Evolutionary conservation across 2,888 invertebrate genomes (phyloP), one percentile per base, ranked within the genome.

Genomic region (Trachelus troglodyta): DNA sequence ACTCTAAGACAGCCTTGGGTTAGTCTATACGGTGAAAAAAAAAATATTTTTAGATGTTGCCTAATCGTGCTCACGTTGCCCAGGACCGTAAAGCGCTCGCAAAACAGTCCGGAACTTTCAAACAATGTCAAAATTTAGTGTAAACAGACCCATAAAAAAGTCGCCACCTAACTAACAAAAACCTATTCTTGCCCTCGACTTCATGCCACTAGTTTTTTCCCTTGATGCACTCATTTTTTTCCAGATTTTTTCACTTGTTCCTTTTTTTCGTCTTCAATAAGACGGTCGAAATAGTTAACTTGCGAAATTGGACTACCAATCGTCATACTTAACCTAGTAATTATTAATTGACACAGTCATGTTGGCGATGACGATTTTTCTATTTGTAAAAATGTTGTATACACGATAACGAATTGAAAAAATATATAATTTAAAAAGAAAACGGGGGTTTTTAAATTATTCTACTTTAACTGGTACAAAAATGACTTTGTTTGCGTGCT

Each of bases 121-220:
- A 77, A 77, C 77, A 77, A 77, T 77, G 77, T 77, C 77, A 77
- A 77, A 77, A 77, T 77, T 77, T 69, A 77, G 69, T 75, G 34
- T 77, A 77, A 77, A 77, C 77, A 77, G 34, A 74, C 75, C 40
- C 69, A 75, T 77, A 77, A 77, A 77, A 69, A 40, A 77, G 37
- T 77, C 75, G 33, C 77, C 77, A 40, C 40, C 40, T 23, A 56
- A 56, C 23, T 23, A 56, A 56, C 15, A 56, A 56, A 56, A 56
- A 56, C 40, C 40, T 31, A 71, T 71, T 31, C 33, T 71, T 71
- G 33, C 71, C 71, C 71, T 34, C 71, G 33, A 71, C n/a, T 71
- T 30, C 31, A 3, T 6, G 9, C 30, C 71, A 11, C 33, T 71
- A 2, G 3, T 71, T 31, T 71, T 30, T 30, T 71, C 33, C 23